Base-by-base conservation (phyloP, 1,140 invertebrate genomes). In the Drosophila lowei region DNA sequence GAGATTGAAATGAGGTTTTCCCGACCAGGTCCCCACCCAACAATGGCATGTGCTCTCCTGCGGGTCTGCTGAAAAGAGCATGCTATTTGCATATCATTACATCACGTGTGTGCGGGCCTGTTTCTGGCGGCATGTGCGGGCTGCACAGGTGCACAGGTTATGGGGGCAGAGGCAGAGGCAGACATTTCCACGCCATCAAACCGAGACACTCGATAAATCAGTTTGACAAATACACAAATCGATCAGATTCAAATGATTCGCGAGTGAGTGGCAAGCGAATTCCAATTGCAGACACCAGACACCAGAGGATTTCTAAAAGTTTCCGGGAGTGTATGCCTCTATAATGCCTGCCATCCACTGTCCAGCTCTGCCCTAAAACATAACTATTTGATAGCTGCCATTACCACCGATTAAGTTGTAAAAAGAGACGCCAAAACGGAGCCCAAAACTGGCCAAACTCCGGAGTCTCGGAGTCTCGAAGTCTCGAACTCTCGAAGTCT, bases 21-120 rank as follows among this genome's bases (percentile, higher is more conserved):
- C 55, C 50, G 52, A 47, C 44, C 48, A 44, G 41, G 50, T 48
- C 28, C 28, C 7, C 28, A 0, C 30, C 8, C 34, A 13, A 59
- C 15, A 52, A 15, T 16, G 53, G 18, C 18, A 42, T 38, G 30
- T 42, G n/a, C 28, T 11, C 38, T 48, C 44, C 48, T 57, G 73
- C 50, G 67, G 34, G 34, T 13, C 34, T 63, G 57, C 60, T 66
- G 77, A 77, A 86, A 85, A 86, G 80, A 64, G 77, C 80, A 85
- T 71, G 47, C 77, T 86, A 88, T 86, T 86, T 81, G 83, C 81
- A 86, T 88, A 81, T 78, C 83, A 86, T 88, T 86, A 88, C 74
- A 25, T 30, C 30, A 34, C 53, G 42, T 75, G 50, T 70, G 38
- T 60, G 43, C 47, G 13, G 30, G 30, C 30, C 44, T 44, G 28